Percentiles rank a stretch among this genome's conserved stretches.
Evolutionary conservation across 2,113 vertebrate species (phyloP).

Genomic region (Dipodomys ordii): DNA sequence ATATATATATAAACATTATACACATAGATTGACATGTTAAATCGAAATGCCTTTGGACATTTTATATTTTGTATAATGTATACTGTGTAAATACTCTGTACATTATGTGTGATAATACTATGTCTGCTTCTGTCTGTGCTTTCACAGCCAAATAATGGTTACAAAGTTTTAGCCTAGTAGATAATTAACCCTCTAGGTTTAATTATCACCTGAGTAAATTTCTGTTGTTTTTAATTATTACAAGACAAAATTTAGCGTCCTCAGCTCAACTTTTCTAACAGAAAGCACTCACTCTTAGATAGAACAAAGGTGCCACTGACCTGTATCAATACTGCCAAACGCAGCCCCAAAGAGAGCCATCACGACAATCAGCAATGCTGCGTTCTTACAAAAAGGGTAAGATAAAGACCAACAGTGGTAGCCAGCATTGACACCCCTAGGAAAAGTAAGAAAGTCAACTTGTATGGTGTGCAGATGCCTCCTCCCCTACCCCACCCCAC

Average conservation of each 20-base stretch:
- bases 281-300: not conserved
- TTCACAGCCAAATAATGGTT: not conserved
- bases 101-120: no score
- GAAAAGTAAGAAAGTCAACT: conserved; percentile 33
- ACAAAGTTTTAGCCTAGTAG: not conserved
- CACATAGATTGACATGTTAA: no score
- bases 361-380: conserved; percentile 87
- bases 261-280: not conserved
- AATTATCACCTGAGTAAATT: not conserved
- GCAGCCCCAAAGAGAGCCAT: conserved; percentile 92
- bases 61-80: no score
- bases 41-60: no score
- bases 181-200: no score
- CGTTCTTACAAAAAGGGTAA: conserved; percentile 92
- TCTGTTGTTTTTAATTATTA: not conserved
- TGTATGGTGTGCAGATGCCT: no score
- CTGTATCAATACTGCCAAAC: conserved; percentile 94
- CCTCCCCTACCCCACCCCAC: no score
- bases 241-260: not conserved
- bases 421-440: conserved; percentile 88
- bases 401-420: conserved; percentile 90
- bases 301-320: conserved; percentile 82
- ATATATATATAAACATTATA: no score
- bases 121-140: not conserved
- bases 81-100: no score